Percentiles rank a stretch among this genome's conserved stretches.
phyloP scores from a whole-genome alignment of 1,140 invertebrate genomes.

The Manduca sexta region DNA sequence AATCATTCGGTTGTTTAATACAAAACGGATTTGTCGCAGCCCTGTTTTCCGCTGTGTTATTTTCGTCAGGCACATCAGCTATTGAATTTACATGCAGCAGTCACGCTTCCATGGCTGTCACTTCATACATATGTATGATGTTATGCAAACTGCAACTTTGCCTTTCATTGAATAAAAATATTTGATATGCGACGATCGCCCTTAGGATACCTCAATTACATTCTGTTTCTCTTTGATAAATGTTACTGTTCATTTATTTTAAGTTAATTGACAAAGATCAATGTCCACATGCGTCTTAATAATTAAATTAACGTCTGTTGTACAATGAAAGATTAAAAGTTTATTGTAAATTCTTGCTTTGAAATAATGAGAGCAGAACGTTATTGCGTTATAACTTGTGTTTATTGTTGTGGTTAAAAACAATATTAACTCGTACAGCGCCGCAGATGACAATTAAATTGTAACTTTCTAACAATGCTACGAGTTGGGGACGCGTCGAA shows the following conservation, averaged over 20 bases:
- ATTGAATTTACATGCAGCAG: slow-evolving; percentile 45
- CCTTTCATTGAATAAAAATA: slow-evolving; percentile 46
- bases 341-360: too few species aligned
- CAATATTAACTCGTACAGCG: too few species aligned
- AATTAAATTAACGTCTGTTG: too few species aligned
- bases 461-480: neutral
- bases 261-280: too few species aligned
- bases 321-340: too few species aligned
- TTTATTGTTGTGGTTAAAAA: too few species aligned
- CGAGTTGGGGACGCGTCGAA: slow-evolving; percentile 5
- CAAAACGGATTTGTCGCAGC: slow-evolving; percentile 35
- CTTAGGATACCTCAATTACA: neutral
- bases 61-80: slow-evolving; percentile 33
- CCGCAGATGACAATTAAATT: neutral
- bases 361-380: too few species aligned
- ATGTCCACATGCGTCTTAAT: too few species aligned
- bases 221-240: too few species aligned
- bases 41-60: slow-evolving; percentile 34
- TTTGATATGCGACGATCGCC: slow-evolving; percentile 15
- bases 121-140: slow-evolving; percentile 49
- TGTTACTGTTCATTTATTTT: too few species aligned
- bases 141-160: slow-evolving; percentile 52
- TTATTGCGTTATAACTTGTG: too few species aligned
- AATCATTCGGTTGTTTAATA: slow-evolving; percentile 20
- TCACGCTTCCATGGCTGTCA: slow-evolving; percentile 31